phyloP scores from a whole-genome alignment of 2,113 vertebrate genomes.

The Toxostoma redivivum region DNA sequence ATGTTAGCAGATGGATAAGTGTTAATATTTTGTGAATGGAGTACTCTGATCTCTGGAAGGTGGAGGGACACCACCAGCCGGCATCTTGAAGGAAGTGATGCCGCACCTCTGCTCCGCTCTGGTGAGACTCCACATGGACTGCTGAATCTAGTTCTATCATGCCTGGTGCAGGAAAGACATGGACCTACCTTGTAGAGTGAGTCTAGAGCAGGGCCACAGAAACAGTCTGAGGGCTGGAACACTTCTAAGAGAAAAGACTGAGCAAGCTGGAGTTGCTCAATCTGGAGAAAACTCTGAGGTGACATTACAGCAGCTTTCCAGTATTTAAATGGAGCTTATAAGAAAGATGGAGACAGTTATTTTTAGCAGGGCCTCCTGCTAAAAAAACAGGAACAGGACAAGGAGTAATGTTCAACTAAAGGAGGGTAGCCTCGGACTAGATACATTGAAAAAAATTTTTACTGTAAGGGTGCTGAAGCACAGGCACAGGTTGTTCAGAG shows the following conservation, averaged over 20 bases:
- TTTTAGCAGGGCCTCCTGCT: neutral
- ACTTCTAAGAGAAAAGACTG: neutral
- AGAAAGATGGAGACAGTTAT: neutral
- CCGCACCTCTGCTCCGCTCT: neutral
- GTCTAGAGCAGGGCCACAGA: neutral
- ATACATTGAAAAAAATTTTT: neutral
- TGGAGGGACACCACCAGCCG: neutral
- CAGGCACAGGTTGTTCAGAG: neutral
- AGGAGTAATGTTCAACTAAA: neutral
- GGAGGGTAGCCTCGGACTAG: neutral
- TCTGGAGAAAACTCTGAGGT: neutral
- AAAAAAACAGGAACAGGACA: neutral
- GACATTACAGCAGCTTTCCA: neutral
- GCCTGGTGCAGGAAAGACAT: neutral
- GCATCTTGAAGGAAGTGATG: neutral
- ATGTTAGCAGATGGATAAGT: neutral
- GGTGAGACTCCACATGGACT: neutral
- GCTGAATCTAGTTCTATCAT: rapidly evolving
- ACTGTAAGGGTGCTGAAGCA: neutral
- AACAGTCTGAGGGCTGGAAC: neutral
- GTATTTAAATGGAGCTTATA: neutral
- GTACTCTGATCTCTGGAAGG: neutral
- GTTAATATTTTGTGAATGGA: neutral
- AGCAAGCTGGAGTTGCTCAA: neutral
- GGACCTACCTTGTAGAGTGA: no score